Base-by-base conservation (phyloP, 2,113 vertebrate genomes). In the Tupaia tana region DNA sequence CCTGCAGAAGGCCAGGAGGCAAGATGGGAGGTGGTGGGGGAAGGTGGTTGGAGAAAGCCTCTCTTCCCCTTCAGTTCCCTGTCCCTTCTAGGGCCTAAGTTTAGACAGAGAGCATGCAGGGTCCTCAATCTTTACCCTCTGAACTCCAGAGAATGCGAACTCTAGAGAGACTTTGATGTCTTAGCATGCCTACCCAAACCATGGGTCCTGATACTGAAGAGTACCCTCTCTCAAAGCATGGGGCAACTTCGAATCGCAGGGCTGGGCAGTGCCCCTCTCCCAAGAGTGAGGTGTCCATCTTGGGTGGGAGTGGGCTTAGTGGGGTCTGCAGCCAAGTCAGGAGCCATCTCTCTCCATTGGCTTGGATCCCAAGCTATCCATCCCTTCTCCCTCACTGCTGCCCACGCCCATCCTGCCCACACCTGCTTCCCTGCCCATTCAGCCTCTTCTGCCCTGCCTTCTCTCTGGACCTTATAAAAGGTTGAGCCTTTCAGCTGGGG, bases 101-200 rank as follows among this genome's bases (percentile, higher is more conserved):
- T n/a, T n/a, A n/a, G 73, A 43, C 43, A 43, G 94, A 98, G 98
- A 97, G 97, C 97, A 96, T 90, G 89, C 0, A 61, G 97, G 97
- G 93, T 97, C 87, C 31, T 43, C 77, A 95, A 95, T 98, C 97
- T 96, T 94, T 98, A 93, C 94, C 87, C 97, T 96, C 96, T 97
- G 97, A 91, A 97, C 96, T 94, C 96, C 43, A 43, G 43, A 43
- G 43, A 43, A 43, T 97, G 95, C 97, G 98, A 98, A 97, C 97
- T 83, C 90, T 83, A 89, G 95, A 84, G 94, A 97, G 67, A 78
- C 98, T 98, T 98, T 97, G 98, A 98, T 98, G 97, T 97, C 64
- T 63, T 73, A 14, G 96, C 94, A 82, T 93, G 86, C 94, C 96
- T 90, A 93, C 95, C 78, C 96, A 73, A 27, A 91, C 94, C 90